Percentiles rank a stretch among this genome's conserved stretches.
Evolutionary conservation across 2,888 invertebrate species (phyloP).

Genomic region (Eupeodes luniger): DNA sequence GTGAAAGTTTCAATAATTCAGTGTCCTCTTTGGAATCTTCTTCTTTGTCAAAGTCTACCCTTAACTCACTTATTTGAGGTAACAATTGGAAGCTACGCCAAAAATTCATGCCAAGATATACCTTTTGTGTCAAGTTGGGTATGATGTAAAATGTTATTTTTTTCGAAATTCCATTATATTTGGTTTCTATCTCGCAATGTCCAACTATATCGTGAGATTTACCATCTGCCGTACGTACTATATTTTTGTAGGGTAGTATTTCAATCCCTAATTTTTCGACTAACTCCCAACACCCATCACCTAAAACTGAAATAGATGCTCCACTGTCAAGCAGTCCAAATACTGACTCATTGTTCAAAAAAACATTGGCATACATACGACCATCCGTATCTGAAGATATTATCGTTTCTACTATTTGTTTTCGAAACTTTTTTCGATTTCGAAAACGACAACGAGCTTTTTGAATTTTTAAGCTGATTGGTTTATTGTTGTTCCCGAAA

Average conservation of each 20-base stretch:
- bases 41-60: background rate
- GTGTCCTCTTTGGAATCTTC: background rate
- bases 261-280: background rate
- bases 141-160: background rate
- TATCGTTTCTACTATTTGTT: background rate
- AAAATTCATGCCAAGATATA: background rate
- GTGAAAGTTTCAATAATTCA: background rate
- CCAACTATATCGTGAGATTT: background rate
- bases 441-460: background rate
- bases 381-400: background rate
- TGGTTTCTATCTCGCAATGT: background rate
- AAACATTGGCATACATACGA: background rate
- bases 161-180: background rate
- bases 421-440: background rate
- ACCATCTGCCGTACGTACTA: background rate
- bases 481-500: background rate
- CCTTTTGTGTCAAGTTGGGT: background rate
- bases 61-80: background rate
- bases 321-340: background rate
- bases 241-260: background rate
- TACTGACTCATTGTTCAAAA: background rate
- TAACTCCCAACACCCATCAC: background rate
- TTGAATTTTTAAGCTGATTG: background rate
- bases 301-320: background rate
- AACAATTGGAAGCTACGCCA: background rate